phyloP scores from a whole-genome alignment of 2,888 invertebrate genomes.

The Sthenelais limicola region DNA sequence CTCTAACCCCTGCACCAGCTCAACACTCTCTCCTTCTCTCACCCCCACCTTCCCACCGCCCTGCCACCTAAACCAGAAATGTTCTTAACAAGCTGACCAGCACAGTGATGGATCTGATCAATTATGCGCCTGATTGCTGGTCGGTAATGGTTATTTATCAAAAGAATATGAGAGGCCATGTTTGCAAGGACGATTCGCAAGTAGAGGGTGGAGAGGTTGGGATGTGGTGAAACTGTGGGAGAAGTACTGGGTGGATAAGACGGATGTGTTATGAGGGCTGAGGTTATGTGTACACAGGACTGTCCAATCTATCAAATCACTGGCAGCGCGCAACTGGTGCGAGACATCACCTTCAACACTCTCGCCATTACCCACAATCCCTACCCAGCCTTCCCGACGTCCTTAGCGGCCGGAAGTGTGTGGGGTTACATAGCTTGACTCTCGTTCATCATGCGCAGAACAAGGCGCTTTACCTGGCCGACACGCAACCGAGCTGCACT shows the following conservation, averaged over 20 bases:
- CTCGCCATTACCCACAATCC: constrained; percentile 31
- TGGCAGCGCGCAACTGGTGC: constrained; percentile 38
- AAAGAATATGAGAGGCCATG: background rate
- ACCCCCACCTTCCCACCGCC: constrained; percentile 8
- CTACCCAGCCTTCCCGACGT: constrained; percentile 28
- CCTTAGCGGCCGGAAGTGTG: constrained; percentile 36
- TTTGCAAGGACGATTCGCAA: constrained; percentile 18
- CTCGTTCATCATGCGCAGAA: constrained; percentile 9
- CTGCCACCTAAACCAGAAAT: too few relatives aligned
- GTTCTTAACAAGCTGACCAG: too few relatives aligned
- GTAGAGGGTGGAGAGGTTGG: background rate
- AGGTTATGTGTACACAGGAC: constrained; percentile 25
- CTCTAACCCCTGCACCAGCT: background rate
- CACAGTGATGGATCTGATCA: constrained; percentile 25
- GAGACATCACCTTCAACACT: background rate
- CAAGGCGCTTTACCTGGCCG: too few relatives aligned
- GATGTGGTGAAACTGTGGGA: background rate
- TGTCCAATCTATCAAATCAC: constrained; percentile 16
- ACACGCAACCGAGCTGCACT: too few relatives aligned
- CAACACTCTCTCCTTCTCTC: background rate
- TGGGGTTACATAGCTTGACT: constrained; percentile 24
- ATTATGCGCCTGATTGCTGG: too few relatives aligned
- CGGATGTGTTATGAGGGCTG: constrained; percentile 11
- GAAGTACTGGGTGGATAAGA: background rate
- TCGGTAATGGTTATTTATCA: too few relatives aligned